phyloP scores from a whole-genome alignment of 2,113 vertebrate species.

The Malurus alboscapulatus region DNA sequence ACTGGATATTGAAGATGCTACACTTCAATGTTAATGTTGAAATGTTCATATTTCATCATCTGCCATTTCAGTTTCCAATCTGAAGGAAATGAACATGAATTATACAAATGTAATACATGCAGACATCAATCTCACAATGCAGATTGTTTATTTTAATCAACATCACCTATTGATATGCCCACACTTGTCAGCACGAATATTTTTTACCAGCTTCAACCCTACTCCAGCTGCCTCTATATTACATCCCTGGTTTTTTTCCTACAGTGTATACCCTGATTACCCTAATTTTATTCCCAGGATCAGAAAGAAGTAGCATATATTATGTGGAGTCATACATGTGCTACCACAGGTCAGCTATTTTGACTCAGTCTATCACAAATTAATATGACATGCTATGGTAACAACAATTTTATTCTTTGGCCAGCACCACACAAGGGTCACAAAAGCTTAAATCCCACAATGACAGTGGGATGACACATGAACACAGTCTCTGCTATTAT shows the following conservation, averaged over 20 bases:
- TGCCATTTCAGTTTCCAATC: not conserved
- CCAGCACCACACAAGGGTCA: not conserved
- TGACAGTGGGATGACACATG: not conserved
- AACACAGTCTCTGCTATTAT: not conserved
- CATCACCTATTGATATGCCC: not conserved
- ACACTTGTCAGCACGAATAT: not conserved
- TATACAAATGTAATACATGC: conserved; percentile 6
- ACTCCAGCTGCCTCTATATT: not conserved
- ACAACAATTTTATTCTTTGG: not conserved
- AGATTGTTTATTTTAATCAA: conserved; percentile 26
- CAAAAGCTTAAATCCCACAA: not conserved
- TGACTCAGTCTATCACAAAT: not conserved
- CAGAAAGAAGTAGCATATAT: not conserved
- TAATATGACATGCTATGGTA: not conserved
- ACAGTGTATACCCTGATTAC: not conserved
- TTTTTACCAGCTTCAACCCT: not conserved
- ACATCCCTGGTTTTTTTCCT: not conserved
- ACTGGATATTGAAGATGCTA: not conserved
- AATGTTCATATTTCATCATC: not conserved
- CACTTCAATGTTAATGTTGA: not conserved
- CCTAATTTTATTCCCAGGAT: not conserved
- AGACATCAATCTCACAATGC: not conserved
- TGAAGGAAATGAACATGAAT: not conserved
- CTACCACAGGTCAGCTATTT: not conserved
- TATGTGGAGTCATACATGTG: not conserved